Evolutionary conservation across 37 sponge, comb jelly and placozoan genomes (phyloP).

Genomic region (Mnemiopsis leidyi): DNA sequence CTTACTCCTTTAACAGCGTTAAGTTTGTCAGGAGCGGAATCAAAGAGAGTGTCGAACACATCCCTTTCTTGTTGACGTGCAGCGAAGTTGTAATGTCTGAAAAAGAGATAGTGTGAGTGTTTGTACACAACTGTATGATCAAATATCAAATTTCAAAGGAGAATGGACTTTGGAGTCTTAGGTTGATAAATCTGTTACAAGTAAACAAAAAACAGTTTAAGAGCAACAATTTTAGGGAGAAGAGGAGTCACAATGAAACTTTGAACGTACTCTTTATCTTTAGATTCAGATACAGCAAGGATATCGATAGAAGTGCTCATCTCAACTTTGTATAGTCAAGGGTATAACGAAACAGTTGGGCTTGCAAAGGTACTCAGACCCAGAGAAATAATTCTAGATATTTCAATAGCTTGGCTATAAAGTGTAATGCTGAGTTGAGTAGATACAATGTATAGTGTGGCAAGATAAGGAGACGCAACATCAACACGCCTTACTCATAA

Average conservation of each 20-base stretch:
- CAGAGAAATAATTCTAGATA: neutral
- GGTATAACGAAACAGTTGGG: neutral
- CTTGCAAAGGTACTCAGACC: neutral
- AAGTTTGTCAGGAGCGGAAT: conserved; percentile 86
- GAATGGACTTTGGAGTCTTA: too few species aligned
- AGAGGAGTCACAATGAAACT: neutral
- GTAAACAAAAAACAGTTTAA: too few species aligned
- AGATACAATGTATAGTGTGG: neutral
- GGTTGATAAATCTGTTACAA: too few species aligned
- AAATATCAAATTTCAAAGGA: too few species aligned
- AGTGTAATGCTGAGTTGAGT: neutral
- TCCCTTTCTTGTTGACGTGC: conserved; percentile 73
- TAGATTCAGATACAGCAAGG: neutral
- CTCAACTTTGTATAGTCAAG: neutral
- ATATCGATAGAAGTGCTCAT: neutral
- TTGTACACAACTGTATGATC: too few species aligned
- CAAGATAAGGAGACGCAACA: neutral
- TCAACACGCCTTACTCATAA: too few species aligned
- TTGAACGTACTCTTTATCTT: neutral
- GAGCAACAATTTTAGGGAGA: neutral
- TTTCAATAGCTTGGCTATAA: neutral
- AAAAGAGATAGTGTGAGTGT: neutral
- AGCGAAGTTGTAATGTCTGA: conserved; percentile 62
- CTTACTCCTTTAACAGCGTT: conserved; percentile 79
- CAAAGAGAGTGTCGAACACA: conserved; percentile 96